Evolutionary conservation across 1,140 invertebrate species (phyloP), one percentile per base, ranked within the genome.

Genomic region (Panonychus citri): DNA sequence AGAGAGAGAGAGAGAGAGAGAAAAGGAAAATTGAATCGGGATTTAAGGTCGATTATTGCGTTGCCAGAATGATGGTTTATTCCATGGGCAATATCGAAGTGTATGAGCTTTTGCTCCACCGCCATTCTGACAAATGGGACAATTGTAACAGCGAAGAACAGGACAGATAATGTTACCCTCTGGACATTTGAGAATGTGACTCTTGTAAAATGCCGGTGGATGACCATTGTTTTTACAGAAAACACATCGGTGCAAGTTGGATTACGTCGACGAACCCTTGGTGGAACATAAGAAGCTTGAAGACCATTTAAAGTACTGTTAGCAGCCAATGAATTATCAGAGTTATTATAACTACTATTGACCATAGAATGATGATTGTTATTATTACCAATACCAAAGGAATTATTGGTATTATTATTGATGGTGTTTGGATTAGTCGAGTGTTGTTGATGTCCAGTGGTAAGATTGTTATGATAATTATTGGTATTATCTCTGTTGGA

Each of bases 201-300:
- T 68, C 2, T 71, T 72, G 61, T 79, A 82, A 63, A 78, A 76
- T 4, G 65, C 62, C 2, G 70, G 66, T 1, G 73, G 67, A 61
- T 81, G 78, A 0, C 79, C 78, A 62, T 83, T 83, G 57, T 81
- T 82, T 61, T 76, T 77, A 62, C 81, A 85, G 65, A 83, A 83
- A 12, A 74, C 76, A 63, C 81, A 83, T 3, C 30, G 25, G 50
- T 52, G 7, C 43, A 46, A 19, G 43, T 46, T 1, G 43, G 43
- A 2, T 46, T n/a, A 3, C 19, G 49, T 28, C 49, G 25, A 10
- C 49, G 49, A 26, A 51, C 28, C 27, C 49, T 8, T n/a, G 39
- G 53, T 12, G 53, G 53, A 15, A 24, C 24, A 24, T 54, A 54
- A 10, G 30, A 21, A 17, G 39, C 8, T 52, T 24, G 19, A 17